Evolutionary conservation across 2,888 invertebrate genomes (phyloP).

Genomic region (Andrena bicolor): DNA sequence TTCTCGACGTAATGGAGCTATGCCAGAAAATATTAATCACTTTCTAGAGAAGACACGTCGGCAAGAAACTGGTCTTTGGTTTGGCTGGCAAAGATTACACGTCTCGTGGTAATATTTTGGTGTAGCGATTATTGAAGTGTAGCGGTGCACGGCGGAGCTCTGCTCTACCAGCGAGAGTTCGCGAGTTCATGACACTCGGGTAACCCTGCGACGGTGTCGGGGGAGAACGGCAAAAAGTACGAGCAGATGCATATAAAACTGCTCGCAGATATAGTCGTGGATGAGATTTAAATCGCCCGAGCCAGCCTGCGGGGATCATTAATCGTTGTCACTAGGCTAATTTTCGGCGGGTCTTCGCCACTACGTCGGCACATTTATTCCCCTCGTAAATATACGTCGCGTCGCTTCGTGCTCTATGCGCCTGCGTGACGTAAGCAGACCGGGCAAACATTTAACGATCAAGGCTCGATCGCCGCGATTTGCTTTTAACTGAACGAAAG

Average conservation of each 20-base stretch:
- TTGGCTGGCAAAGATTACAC: background rate
- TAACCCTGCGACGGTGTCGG: constrained; percentile 61
- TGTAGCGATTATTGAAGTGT: background rate
- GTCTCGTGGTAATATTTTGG: background rate
- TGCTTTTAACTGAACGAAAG: too few relatives aligned
- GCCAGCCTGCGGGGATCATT: constrained; percentile 58
- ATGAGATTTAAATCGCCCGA: constrained; percentile 71
- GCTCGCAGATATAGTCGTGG: constrained; percentile 52
- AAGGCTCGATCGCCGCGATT: too few relatives aligned
- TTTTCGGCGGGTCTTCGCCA: constrained; percentile 56
- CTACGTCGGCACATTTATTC: constrained; percentile 50
- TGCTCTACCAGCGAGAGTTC: constrained; percentile 32
- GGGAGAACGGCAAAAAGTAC: constrained; percentile 62
- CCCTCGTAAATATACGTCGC: constrained; percentile 53
- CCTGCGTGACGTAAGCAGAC: background rate
- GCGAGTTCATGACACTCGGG: constrained; percentile 67
- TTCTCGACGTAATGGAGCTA: background rate
- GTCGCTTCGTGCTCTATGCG: constrained; percentile 23
- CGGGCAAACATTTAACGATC: background rate
- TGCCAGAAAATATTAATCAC: background rate
- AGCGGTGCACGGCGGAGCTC: constrained; percentile 9
- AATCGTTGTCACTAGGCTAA: constrained; percentile 66
- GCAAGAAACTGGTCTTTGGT: background rate
- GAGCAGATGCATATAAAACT: constrained; percentile 64
- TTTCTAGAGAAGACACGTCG: background rate